Percentiles rank a stretch among this genome's conserved stretches.
Conservation (phyloP, 2,888 invertebrate species). For the Clistopyga incitator region DNA sequence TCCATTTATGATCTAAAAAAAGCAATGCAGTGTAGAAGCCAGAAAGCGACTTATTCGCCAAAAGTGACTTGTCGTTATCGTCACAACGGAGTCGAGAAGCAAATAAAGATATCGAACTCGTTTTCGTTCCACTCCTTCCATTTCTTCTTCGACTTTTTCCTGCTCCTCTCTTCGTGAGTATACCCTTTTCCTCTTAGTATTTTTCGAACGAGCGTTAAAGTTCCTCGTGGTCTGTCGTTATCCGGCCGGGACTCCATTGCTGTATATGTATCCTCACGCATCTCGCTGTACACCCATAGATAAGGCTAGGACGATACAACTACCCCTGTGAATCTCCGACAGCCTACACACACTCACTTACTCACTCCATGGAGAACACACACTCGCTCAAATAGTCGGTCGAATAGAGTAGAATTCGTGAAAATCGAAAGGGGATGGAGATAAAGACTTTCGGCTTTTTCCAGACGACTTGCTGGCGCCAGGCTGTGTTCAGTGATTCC, state of each 20-base stretch:
- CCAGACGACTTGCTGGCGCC: constrained; percentile 63
- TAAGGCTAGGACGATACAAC: constrained; percentile 35
- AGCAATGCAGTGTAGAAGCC: not conserved
- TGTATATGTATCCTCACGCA: constrained; percentile 1
- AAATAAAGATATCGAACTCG: constrained; percentile 46
- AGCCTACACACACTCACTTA: constrained; percentile 4
- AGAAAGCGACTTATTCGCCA: constrained; percentile 30
- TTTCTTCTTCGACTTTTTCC: not conserved
- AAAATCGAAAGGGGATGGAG: constrained; percentile 15
- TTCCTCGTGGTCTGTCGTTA: constrained; percentile 31
- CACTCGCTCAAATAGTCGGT: constrained; percentile 12
- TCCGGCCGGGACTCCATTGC: constrained; percentile 14
- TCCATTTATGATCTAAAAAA: constrained; percentile 36
- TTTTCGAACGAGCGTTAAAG: constrained; percentile 23
- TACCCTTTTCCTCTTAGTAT: not conserved
- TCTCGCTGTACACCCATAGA: not conserved
- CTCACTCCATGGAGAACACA: constrained; percentile 1
- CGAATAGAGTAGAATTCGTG: not conserved
- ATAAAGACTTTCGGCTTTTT: constrained; percentile 53
- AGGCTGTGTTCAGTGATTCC: constrained; percentile 50
- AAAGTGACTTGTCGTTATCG: constrained; percentile 40
- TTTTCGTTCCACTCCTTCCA: not conserved
- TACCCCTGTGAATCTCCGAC: constrained; percentile 2
- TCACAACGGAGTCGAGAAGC: constrained; percentile 6
- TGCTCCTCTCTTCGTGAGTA: not conserved